phyloP scores from a whole-genome alignment of 2,888 invertebrate genomes.

The Pseudococcus viburni region DNA sequence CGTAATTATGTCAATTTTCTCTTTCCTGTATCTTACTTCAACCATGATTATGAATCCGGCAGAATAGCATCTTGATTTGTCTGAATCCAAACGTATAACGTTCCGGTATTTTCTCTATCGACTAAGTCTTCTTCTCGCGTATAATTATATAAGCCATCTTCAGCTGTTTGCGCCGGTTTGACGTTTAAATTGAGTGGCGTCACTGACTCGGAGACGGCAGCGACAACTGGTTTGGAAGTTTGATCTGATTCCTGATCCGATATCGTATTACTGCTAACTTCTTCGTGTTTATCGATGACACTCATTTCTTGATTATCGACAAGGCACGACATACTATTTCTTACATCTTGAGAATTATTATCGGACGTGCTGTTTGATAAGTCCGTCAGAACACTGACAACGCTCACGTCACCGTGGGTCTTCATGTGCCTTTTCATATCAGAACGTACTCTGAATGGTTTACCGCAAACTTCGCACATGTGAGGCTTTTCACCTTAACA shows the following conservation, averaged over 20 bases:
- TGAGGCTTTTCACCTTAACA: conserved; percentile 82
- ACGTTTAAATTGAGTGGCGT: conserved; percentile 69
- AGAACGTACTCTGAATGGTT: conserved; percentile 85
- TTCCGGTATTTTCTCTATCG: conserved; percentile 69
- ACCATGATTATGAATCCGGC: conserved; percentile 68
- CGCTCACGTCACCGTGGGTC: conserved; percentile 75
- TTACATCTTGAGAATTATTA: conserved; percentile 48
- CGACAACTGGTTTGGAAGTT: conserved; percentile 16
- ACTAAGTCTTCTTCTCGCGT: conserved; percentile 68
- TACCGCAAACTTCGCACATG: conserved; percentile 82
- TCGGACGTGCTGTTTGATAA: conserved; percentile 45
- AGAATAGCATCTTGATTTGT: conserved; percentile 68
- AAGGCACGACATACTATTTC: conserved; percentile 30
- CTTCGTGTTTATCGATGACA: conserved; percentile 5
- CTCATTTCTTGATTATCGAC: conserved; percentile 45
- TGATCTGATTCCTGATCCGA: conserved; percentile 56
- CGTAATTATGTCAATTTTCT: too few relatives aligned
- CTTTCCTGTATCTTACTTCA: background rate
- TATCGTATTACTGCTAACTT: background rate
- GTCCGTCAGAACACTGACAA: conserved; percentile 42
- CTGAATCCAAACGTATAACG: conserved; percentile 70
- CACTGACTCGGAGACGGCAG: background rate
- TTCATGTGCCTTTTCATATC: conserved; percentile 86
- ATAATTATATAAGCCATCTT: conserved; percentile 67
- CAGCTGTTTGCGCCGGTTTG: conserved; percentile 67